These are phyloP conservation scores for Ptilodon capucinus DNA, from an alignment of 2,888 invertebrate genomes.

Conservation along the genomic window DNA sequence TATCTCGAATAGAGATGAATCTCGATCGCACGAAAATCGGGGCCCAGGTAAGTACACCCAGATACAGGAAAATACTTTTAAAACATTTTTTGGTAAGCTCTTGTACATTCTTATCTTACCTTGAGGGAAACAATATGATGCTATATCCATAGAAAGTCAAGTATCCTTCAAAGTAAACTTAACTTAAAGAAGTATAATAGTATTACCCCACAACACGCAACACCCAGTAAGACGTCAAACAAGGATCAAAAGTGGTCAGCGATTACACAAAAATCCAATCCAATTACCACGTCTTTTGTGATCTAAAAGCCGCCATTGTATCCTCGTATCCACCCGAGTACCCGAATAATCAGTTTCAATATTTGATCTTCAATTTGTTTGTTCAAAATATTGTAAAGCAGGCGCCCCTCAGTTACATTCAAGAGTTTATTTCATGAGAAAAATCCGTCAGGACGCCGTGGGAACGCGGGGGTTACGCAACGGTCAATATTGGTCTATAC, in stretches of 20 bases:
- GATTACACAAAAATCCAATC: constrained; percentile 70
- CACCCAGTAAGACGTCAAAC: constrained; percentile 51
- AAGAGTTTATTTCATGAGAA: constrained; percentile 63
- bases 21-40: no score
- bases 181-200: constrained; percentile 23
- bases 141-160: background rate
- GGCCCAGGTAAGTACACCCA: no score
- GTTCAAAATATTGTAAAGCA: constrained; percentile 53
- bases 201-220: constrained; percentile 34
- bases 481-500: constrained; percentile 69
- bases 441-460: constrained; percentile 72
- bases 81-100: no score
- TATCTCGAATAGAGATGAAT: no score
- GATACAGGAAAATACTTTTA: no score
- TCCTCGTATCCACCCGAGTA: constrained; percentile 36
- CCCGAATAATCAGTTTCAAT: constrained; percentile 72
- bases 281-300: constrained; percentile 77
- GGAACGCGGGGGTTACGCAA: constrained; percentile 65
- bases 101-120: no score
- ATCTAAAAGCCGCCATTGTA: constrained; percentile 76
- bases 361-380: constrained; percentile 76
- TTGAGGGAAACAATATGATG: no score
- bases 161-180: background rate
- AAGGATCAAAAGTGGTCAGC: constrained; percentile 64
- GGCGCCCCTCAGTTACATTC: constrained; percentile 36